A percentile compares a stretch with the other conserved stretches of the same genome.
These are phyloP conservation scores for Theonella swinhoei DNA, from an alignment of 37 sponge, comb jelly and placozoan genomes.

Conservation along the genomic window DNA sequence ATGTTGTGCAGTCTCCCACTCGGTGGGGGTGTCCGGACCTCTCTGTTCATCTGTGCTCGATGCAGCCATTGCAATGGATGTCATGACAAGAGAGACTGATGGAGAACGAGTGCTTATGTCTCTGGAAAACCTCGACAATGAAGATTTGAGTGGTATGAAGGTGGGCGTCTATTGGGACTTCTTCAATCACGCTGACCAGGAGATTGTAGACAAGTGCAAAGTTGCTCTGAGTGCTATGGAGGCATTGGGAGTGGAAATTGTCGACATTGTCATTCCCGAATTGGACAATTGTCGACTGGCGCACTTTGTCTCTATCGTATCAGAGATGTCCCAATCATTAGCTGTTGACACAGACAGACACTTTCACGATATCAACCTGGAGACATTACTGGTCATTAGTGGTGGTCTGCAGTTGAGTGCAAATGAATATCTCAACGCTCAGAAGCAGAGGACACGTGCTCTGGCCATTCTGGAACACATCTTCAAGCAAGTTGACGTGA, in stretches of 20 bases:
- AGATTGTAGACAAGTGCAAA: slow-evolving; percentile 54
- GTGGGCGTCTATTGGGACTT: slow-evolving; percentile 68
- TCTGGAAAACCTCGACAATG: slow-evolving; percentile 36
- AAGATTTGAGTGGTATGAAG: slow-evolving; percentile 44
- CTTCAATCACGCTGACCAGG: slow-evolving; percentile 59
- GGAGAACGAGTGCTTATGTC: slow-evolving; percentile 31
- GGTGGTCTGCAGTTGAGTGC: slow-evolving; percentile 9
- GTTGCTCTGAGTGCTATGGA: slow-evolving; percentile 43
- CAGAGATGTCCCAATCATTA: slow-evolving; percentile 57
- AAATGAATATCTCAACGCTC: slow-evolving; percentile 60
- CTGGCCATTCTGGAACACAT: slow-evolving; percentile 43
- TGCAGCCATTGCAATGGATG: slow-evolving; percentile 53
- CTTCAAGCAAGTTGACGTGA: slow-evolving; percentile 52
- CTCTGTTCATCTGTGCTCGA: slow-evolving; percentile 68
- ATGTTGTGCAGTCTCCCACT: slow-evolving; percentile 4
- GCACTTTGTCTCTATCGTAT: slow-evolving; percentile 44
- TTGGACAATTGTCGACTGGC: slow-evolving; percentile 72
- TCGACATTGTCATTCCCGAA: slow-evolving; percentile 79
- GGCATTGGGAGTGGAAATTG: slow-evolving; percentile 59
- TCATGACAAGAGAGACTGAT: slow-evolving; percentile 33
- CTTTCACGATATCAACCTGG: slow-evolving; percentile 60
- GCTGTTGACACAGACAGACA: slow-evolving; percentile 53
- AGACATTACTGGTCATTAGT: slow-evolving; percentile 45
- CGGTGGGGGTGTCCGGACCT: slow-evolving; percentile 67
- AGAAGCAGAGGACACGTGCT: slow-evolving; percentile 78